phyloP scores from a whole-genome alignment of 1,140 invertebrate species.

The Pogonognathellus flavescens region DNA sequence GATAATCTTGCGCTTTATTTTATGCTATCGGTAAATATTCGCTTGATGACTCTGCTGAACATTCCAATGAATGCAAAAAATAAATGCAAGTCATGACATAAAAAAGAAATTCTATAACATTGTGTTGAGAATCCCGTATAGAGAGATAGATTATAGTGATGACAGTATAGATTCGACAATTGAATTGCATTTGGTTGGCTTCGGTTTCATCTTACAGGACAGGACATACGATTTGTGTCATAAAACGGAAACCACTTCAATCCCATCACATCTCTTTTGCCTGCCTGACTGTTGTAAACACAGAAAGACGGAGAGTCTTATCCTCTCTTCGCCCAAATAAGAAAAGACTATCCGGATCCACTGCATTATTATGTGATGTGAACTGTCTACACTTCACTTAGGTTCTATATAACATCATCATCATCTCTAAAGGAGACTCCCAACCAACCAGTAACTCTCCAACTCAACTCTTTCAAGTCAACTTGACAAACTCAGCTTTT shows the following conservation, averaged over 20 bases:
- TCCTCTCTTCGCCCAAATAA: not conserved
- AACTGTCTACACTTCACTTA: slow-evolving; percentile 5
- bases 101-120: too few species aligned
- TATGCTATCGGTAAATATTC: too few species aligned
- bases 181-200: slow-evolving; percentile 24
- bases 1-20: too few species aligned
- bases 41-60: too few species aligned
- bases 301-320: too few species aligned
- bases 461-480: slow-evolving; percentile 26
- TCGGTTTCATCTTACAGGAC: not conserved
- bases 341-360: not conserved
- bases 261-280: slow-evolving; percentile 24
- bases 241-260: slow-evolving; percentile 62
- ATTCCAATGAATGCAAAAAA: too few species aligned
- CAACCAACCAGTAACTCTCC: not conserved
- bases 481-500: slow-evolving; percentile 47
- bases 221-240: slow-evolving; percentile 37
- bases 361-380: slow-evolving; percentile 10
- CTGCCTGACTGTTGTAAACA: not conserved
- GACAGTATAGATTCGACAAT: not conserved
- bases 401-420: slow-evolving; percentile 16
- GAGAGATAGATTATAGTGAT: not conserved
- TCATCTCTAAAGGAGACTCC: not conserved
- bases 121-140: too few species aligned
- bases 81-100: too few species aligned